Evolutionary conservation across 2,888 invertebrate species (phyloP), one percentile per base, ranked within the genome.

Genomic region (Chrysolina haemoptera): DNA sequence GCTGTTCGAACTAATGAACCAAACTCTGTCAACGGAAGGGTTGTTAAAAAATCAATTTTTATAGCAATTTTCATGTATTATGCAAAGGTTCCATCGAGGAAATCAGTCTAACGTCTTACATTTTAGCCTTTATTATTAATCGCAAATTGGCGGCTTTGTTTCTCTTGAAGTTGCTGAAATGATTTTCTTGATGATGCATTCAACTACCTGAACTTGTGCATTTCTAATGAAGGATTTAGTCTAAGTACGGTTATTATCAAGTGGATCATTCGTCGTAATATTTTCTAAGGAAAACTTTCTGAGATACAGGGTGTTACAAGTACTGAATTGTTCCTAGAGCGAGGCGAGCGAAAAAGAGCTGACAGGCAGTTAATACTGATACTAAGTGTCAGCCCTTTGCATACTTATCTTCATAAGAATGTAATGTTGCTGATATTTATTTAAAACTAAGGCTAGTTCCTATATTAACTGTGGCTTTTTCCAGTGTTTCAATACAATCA

Each of bases 1-100:
- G 46, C 62, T 41, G 66, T 65, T 71, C 16, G n/a, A 18, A 63
- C 55, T 65, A 66, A 65, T 71, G 71, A 62, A 43, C 20, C 20
- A 22, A 67, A 48, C 48, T 35, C 35, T 53, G 18, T 40, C 40
- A 67, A 48, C 27, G 53, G 67, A 27, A 18, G 35, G 22, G 35
- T 22, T 62, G 35, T 73, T 70, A 41, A 68, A 75, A 72, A 75
- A 75, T 75, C 75, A 70, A 75, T 75, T 72, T 71, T 72, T 72
- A 48, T 59, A 46, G 72, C 69, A 63, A 70, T 76, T 69, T 68
- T 70, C 72, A 77, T 77, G 22, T 66, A 70, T 77, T 70, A 75
- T 77, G 72, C 70, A 74, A 62, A 40, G 8, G 40, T 73, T 64
- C 75, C 8, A 35, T 27, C 65, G 68, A 73, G 68, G 71, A 71